Base-by-base conservation (phyloP, 2,888 invertebrate genomes). In the Omphaloscelis lunosa region DNA sequence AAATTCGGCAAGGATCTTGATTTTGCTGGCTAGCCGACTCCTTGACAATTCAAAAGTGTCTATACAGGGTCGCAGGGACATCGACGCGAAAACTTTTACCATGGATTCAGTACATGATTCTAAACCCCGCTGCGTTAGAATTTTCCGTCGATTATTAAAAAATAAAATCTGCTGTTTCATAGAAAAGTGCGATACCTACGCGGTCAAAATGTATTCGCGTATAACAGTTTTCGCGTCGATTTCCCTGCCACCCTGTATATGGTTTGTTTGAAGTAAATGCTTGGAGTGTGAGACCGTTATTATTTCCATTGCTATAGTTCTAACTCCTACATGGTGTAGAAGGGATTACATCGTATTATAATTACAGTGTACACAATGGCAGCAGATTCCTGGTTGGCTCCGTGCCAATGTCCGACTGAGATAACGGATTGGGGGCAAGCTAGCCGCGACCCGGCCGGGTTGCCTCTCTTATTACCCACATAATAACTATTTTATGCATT, bases 371-470 rank as follows among this genome's bases (percentile, higher is more conserved):
- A 75, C 59, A 80, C 63, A 66, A 76, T 72, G 59, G 75, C 74
- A 75, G 72, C 27, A 73, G 70, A 87, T 85, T 77, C 72, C 83
- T 83, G 76, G 79, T 76, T 88, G 89, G 88, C 86, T 62, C 20
- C 17, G 66, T 41, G 89, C 89, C 90, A 89, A 90, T 86, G 90
- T 89, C 89, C 89, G 77, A 76, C 84, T 76, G 80, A 90, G 93
- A 93, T 92, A 92, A 91, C 88, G 89, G 88, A 93, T 92, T 92
- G 89, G 79, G 92, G 88, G 78, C 90, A 86, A 78, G 83, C 85
- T 82, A 73, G 76, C 67, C 68, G 67, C 82, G 71, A 73, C 80
- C 80, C 77, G 71, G 34, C 72, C 82, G 85, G 77, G 85, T 88
- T 86, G 86, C 82, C 87, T 73, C 88, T 80, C 68, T 75, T 83